Evolutionary conservation across 1,140 invertebrate genomes (phyloP).

Genomic region (Penaeus japonicus): DNA sequence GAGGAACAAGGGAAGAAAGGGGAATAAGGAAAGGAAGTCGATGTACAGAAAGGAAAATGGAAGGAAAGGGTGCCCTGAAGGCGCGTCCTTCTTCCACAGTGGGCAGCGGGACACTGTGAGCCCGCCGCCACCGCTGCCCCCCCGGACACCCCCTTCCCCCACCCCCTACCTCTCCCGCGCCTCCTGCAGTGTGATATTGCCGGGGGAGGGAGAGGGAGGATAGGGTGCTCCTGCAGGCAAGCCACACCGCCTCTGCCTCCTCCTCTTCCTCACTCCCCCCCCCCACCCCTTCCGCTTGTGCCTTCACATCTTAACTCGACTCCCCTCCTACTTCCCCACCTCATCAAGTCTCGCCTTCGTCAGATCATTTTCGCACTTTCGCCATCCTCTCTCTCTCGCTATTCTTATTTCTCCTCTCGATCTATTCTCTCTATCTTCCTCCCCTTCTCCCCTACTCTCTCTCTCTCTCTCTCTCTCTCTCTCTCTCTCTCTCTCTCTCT

Average conservation of each 20-base stretch:
- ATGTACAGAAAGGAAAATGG: background rate
- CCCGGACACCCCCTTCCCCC: background rate
- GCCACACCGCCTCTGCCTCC: background rate
- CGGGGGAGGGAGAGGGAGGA: too few relatives aligned
- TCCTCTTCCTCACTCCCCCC: background rate
- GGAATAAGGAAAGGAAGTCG: background rate
- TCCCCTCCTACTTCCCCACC: background rate
- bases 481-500: conserved; percentile 25
- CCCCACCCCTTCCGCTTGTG: background rate
- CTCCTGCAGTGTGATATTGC: background rate
- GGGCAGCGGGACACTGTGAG: conserved; percentile 44
- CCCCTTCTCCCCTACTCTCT: conserved; percentile 17
- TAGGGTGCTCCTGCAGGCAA: too few relatives aligned
- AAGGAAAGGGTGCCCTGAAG: background rate
- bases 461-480: conserved; percentile 21
- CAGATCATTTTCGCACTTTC: background rate
- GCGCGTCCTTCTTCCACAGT: conserved; percentile 41
- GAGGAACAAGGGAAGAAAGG: background rate
- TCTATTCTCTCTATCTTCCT: background rate
- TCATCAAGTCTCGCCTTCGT: background rate
- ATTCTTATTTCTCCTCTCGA: background rate
- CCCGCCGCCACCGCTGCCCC: conserved; percentile 3
- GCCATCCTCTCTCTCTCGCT: background rate
- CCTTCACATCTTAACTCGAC: background rate
- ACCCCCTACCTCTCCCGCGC: background rate